Percentiles rank a stretch among this genome's conserved stretches.
phyloP scores from a whole-genome alignment of 2,797 vertebrate species.

The Enteromius thamalakanensis region DNA sequence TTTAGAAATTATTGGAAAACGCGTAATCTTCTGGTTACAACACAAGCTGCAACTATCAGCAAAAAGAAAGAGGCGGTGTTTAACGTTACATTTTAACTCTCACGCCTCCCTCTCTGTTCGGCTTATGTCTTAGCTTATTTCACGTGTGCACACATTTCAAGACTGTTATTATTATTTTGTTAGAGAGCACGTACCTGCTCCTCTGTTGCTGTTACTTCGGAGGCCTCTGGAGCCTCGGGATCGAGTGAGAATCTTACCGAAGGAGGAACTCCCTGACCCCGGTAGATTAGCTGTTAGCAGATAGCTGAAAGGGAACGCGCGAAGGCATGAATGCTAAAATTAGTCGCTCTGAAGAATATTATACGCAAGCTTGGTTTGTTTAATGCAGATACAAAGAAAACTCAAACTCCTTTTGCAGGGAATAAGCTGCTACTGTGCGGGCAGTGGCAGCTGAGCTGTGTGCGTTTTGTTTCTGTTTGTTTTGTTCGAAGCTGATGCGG shows the following conservation, averaged over 20 bases:
- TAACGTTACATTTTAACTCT: not conserved
- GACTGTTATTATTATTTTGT: not conserved
- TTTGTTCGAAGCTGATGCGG: not conserved
- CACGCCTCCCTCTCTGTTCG: not conserved
- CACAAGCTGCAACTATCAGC: not conserved
- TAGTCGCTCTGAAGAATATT: not conserved
- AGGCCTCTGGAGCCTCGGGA: constrained; percentile 31
- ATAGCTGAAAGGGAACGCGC: not conserved
- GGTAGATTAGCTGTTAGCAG: not conserved
- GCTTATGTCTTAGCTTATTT: not conserved
- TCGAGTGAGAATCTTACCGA: not conserved
- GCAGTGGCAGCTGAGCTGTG: too few relatives aligned
- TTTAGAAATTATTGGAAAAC: not conserved
- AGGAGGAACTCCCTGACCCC: not conserved
- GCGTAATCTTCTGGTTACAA: not conserved
- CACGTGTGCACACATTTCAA: not conserved
- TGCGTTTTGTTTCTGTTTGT: constrained; percentile 1
- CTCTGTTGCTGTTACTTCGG: not conserved
- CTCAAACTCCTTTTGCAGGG: not conserved
- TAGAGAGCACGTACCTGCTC: not conserved
- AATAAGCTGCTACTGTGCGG: too few relatives aligned
- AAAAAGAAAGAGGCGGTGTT: not conserved
- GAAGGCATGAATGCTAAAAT: not conserved
- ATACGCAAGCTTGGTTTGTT: not conserved
- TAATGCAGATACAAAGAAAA: not conserved